Percentiles rank a stretch among this genome's conserved stretches.
These are phyloP conservation scores for Apodemia duryi DNA, from an alignment of 2,888 invertebrate genomes.

Conservation along the genomic window DNA sequence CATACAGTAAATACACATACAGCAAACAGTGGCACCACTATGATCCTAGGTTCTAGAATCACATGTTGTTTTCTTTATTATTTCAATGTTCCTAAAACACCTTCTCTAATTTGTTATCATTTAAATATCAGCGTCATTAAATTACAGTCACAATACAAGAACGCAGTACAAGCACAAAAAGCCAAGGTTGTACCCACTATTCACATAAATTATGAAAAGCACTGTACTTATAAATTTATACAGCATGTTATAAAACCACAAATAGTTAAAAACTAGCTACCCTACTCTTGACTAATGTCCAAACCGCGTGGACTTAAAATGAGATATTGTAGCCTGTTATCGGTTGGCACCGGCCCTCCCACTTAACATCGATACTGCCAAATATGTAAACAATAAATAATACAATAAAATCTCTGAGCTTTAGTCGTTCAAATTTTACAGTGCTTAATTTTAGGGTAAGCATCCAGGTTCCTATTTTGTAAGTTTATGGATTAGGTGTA, in stretches of 20 bases:
- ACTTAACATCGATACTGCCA: slow-evolving; percentile 21
- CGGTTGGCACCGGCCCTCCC: slow-evolving; percentile 16
- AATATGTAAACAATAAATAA: slow-evolving; percentile 12
- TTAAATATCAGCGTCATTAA: neutral
- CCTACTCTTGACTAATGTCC: slow-evolving; percentile 21
- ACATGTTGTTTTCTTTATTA: no score
- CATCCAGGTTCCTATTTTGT: no score
- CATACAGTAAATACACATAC: no score
- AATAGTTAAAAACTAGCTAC: slow-evolving; percentile 11
- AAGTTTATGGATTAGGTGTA: no score
- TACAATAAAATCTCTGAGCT: neutral
- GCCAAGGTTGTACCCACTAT: no score
- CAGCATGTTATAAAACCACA: neutral
- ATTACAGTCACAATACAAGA: neutral
- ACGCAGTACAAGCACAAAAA: neutral
- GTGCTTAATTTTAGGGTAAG: no score
- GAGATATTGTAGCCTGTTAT: slow-evolving; percentile 22
- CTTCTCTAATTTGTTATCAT: neutral
- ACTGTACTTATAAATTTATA: no score
- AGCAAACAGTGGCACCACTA: no score
- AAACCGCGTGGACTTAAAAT: slow-evolving; percentile 23
- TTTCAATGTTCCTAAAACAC: no score
- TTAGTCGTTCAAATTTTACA: no score
- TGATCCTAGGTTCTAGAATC: no score
- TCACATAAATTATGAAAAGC: no score